A percentile compares a stretch with the other conserved stretches of the same genome.
Evolutionary conservation across 2,888 invertebrate species (phyloP).

Genomic region (Macrosiphum euphorbiae): DNA sequence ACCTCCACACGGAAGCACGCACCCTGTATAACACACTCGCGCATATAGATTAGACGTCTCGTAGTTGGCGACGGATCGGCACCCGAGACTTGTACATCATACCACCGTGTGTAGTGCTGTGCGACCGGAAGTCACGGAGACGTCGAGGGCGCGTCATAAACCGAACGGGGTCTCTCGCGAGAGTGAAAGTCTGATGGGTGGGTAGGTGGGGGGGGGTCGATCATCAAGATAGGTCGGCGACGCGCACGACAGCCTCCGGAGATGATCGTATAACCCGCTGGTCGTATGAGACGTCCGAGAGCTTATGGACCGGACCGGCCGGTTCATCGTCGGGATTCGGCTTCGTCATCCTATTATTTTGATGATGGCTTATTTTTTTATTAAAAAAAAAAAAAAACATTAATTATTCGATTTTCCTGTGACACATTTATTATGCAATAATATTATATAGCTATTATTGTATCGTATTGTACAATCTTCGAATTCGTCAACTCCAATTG

Average conservation of each 20-base stretch:
- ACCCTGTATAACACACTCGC: background rate
- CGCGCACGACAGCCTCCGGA: slow-evolving; percentile 7
- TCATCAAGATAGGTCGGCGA: background rate
- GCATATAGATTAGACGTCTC: background rate
- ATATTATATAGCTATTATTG: background rate
- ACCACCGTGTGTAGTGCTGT: background rate
- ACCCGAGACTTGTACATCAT: background rate
- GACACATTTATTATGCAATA: background rate
- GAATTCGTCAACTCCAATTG: background rate
- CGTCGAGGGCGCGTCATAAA: background rate
- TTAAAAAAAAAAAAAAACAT: background rate
- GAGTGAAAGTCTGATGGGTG: background rate
- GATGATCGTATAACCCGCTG: background rate
- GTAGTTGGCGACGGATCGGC: background rate
- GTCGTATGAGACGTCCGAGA: background rate
- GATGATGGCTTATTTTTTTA: background rate
- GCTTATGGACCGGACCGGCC: background rate
- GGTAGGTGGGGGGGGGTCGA: background rate
- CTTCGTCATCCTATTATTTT: background rate
- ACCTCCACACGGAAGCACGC: background rate
- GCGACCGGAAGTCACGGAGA: slow-evolving; percentile 20
- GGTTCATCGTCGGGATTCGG: background rate
- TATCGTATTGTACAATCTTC: background rate
- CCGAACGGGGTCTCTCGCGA: background rate
- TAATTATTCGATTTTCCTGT: background rate